Evolutionary conservation across 1,140 invertebrate species (phyloP).

Genomic region (Rhizoglyphus robini): DNA sequence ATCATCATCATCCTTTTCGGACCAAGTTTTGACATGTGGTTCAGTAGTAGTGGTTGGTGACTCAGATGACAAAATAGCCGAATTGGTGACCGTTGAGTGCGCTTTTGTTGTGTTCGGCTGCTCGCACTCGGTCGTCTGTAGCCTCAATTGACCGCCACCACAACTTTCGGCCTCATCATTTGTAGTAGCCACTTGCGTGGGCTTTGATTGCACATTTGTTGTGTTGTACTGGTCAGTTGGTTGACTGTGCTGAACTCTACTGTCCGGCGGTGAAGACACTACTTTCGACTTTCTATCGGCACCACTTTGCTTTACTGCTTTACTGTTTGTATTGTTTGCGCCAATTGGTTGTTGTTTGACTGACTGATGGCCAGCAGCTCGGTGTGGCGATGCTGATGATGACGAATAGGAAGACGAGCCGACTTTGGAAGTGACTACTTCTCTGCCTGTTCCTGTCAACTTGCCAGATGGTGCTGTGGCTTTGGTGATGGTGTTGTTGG

Average conservation of each 20-base stretch:
- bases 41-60: not conserved
- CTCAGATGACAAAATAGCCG: too few species aligned
- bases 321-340: not conserved
- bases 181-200: not conserved
- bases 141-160: not conserved
- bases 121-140: not conserved
- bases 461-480: not conserved
- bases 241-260: too few species aligned
- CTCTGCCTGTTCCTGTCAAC: not conserved
- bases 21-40: not conserved
- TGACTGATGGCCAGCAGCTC: not conserved
- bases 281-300: too few species aligned
- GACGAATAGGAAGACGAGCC: not conserved
- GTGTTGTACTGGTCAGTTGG: too few species aligned
- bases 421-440: not conserved
- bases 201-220: too few species aligned
- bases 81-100: not conserved
- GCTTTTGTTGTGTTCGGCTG: not conserved
- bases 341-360: not conserved
- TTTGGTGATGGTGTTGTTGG: not conserved
- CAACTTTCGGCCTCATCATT: not conserved
- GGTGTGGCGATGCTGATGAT: not conserved
- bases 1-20: not conserved
- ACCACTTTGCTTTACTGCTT: not conserved
- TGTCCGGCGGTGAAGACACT: too few species aligned